Evolutionary conservation across 2,797 vertebrate species (phyloP).

Genomic region (Clarias fuscus): DNA sequence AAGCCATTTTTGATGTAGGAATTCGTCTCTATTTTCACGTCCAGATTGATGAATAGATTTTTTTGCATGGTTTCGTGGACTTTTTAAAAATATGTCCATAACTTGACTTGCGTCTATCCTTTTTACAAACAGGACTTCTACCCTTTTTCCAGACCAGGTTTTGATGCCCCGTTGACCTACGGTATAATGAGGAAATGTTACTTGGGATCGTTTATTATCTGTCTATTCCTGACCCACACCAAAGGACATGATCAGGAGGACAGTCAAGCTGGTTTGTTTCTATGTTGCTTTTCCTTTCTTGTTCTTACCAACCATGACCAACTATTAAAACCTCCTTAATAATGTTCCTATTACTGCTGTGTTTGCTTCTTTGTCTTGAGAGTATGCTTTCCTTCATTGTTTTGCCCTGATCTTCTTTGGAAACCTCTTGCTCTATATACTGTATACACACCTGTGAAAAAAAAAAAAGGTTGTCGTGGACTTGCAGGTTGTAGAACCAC

Average conservation of each 20-base stretch:
- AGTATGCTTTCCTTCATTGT: background rate
- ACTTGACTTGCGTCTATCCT: background rate
- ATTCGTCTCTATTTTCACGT: background rate
- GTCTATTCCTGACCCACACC: conserved; percentile 39
- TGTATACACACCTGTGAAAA: conserved; percentile 3
- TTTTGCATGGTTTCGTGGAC: background rate
- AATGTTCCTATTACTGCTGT: background rate
- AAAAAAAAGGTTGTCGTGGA: conserved; percentile 34
- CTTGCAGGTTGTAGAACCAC: conserved; percentile 68
- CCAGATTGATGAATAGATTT: background rate
- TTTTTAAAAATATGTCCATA: background rate
- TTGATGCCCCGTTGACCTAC: conserved; percentile 27
- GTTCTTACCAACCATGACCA: background rate
- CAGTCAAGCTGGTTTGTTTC: conserved; percentile 57
- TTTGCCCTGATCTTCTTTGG: background rate
- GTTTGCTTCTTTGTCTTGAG: background rate
- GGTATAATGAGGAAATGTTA: conserved; percentile 52
- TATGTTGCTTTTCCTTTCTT: background rate
- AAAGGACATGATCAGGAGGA: conserved; percentile 49
- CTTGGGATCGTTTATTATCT: conserved; percentile 37
- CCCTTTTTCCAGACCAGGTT: background rate
- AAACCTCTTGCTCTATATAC: background rate
- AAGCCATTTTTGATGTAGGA: background rate
- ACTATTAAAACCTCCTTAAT: no score
- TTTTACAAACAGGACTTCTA: no score